Evolutionary conservation across 2,797 vertebrate species (phyloP).

Genomic region (Ibycter americanus): DNA sequence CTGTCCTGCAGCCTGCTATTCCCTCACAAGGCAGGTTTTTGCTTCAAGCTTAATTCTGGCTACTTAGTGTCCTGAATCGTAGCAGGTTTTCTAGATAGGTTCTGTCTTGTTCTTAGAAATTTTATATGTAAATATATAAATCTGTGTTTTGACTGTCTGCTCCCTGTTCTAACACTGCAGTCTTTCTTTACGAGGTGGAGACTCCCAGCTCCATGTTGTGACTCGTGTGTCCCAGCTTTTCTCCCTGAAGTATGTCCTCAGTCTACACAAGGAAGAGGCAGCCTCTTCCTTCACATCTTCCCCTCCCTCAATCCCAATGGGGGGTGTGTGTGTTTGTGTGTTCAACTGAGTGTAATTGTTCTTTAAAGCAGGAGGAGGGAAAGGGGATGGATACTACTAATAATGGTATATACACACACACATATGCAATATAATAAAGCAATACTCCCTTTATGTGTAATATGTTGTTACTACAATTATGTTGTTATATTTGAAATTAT

Average conservation of each 20-base stretch:
- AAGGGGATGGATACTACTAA: neutral
- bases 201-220: neutral
- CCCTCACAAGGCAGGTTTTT: neutral
- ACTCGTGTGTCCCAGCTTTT: neutral
- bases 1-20: neutral
- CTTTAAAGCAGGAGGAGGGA: neutral
- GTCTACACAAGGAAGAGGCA: neutral
- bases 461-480: neutral
- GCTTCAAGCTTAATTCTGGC: neutral
- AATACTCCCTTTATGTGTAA: neutral
- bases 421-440: neutral
- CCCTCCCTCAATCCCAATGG: neutral
- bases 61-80: neutral
- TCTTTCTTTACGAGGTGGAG: neutral
- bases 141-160: neutral
- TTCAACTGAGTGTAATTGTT: neutral
- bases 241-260: neutral
- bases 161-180: neutral
- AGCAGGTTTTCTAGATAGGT: neutral
- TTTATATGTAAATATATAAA: neutral
- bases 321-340: no score
- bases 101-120: neutral
- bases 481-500: neutral
- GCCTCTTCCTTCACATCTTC: neutral
- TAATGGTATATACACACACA: neutral